Base-by-base conservation (phyloP, 2,113 vertebrate genomes). In the Scortum barcoo region DNA sequence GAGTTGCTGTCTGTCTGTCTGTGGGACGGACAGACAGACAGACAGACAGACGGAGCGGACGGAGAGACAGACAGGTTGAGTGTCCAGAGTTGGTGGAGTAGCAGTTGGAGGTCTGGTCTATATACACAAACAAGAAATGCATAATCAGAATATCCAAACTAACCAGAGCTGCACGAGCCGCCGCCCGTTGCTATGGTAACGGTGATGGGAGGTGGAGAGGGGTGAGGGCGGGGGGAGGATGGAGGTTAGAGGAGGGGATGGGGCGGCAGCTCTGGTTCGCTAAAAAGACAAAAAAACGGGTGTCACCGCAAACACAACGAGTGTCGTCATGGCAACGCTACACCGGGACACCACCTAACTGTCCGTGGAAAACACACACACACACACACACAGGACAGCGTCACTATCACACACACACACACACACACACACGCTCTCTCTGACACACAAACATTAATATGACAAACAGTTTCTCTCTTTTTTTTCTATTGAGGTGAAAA, bases 401-500 rank as follows among this genome's bases (percentile, higher is more conserved):
- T 80, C 81, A 81, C 84, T n/a, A 60, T 65, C 65, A 46, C 82
- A 19, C 73, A 51, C 80, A 38, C 58, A 30, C 73, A 65, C 58
- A 38, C 60, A 38, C 58, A 11, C 46, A 28, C 84, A 14, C 73
- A 17, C 67, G 46, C 70, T 36, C 82, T 10, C 80, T 70, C 73
- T 44, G 72, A 24, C 83, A 50, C 84, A 74, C 90, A 46, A 24
- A 88, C 78, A 66, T 80, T 66, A 78, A 90, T 70, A 86, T 87
- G 79, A 92, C 89, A 91, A 88, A 91, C 78, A 63, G 60, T 69
- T 90, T 86, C 46, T 87, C 62, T 85, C 57, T 54, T 83, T 78
- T 65, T 79, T 84, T 76, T 84, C 87, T 88, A 83, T 75, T 82
- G 72, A 88, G 90, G 86, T 93, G 92, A 92, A 92, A 93, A 94